phyloP scores from a whole-genome alignment of 2,113 vertebrate species.

The Oenanthe oenanthe region DNA sequence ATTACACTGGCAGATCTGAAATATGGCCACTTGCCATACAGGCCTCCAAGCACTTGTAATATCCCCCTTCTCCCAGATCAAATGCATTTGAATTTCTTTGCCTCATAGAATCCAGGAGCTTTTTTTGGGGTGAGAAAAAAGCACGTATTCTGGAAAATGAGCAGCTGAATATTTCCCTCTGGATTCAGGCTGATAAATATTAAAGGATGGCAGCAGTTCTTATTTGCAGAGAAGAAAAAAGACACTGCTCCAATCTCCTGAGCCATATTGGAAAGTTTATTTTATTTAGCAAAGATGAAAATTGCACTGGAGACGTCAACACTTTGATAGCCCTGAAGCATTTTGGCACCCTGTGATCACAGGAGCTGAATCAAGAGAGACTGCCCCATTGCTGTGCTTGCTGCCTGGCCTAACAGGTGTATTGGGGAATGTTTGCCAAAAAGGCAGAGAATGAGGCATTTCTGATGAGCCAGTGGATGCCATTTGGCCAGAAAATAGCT shows the following conservation, averaged over 20 bases:
- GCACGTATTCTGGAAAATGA: neutral
- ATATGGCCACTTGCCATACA: slow-evolving; percentile 33
- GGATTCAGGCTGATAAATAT: slow-evolving; percentile 59
- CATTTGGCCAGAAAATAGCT: slow-evolving; percentile 58
- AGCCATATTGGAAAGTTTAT: slow-evolving; percentile 62
- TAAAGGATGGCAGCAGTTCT: slow-evolving; percentile 56
- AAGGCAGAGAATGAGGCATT: slow-evolving; percentile 1
- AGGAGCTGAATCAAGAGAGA: neutral
- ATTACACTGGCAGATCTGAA: slow-evolving; percentile 34
- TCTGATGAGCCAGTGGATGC: slow-evolving; percentile 54
- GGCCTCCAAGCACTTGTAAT: slow-evolving; percentile 15
- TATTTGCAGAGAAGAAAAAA: slow-evolving; percentile 47
- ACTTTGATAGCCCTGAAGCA: slow-evolving; percentile 56
- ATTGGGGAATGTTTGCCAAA: neutral
- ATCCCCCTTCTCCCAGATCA: slow-evolving; percentile 1
- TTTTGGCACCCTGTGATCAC: slow-evolving; percentile 45
- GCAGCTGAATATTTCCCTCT: slow-evolving; percentile 55
- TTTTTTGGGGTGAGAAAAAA: neutral
- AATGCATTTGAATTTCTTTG: slow-evolving; percentile 29
- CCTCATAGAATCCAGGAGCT: slow-evolving; percentile 28
- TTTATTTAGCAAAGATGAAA: slow-evolving; percentile 67
- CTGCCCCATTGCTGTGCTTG: neutral
- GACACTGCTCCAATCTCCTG: slow-evolving; percentile 40
- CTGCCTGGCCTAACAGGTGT: slow-evolving; percentile 55
- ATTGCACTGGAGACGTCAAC: slow-evolving; percentile 49